These are phyloP conservation scores for Heliconius ismenius DNA, from an alignment of 2,888 invertebrate genomes.

Conservation along the genomic window DNA sequence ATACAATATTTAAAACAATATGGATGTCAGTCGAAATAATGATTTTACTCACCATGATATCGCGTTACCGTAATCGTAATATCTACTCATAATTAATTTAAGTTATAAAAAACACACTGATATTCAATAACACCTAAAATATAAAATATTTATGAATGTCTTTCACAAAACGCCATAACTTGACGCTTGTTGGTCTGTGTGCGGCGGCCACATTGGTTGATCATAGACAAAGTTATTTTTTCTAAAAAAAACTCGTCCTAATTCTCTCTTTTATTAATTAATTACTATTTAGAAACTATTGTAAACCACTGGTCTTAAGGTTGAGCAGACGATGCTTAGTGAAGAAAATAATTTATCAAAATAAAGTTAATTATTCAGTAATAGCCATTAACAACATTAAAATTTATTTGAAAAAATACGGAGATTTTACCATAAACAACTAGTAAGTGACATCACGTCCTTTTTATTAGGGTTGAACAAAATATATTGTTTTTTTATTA, in stretches of 20 bases:
- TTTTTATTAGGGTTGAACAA: conserved; percentile 58
- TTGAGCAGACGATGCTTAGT: background rate
- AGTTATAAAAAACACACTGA: conserved; percentile 61
- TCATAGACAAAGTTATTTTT: conserved; percentile 63
- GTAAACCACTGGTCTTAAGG: background rate
- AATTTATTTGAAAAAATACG: background rate
- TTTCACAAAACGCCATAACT: conserved; percentile 73
- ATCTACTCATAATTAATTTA: conserved; percentile 78
- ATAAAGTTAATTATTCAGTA: background rate
- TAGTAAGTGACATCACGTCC: conserved; percentile 48
- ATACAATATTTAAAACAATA: conserved; percentile 70
- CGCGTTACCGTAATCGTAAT: conserved; percentile 80
- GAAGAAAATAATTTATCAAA: background rate
- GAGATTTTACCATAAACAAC: conserved; percentile 17
- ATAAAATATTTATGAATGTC: conserved; percentile 61
- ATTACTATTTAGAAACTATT: background rate
- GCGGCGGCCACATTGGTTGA: conserved; percentile 79
- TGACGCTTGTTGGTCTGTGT: conserved; percentile 68
- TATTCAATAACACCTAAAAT: conserved; percentile 59
- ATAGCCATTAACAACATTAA: background rate
- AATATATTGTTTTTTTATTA: background rate
- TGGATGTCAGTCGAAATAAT: conserved; percentile 65
- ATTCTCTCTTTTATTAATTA: background rate
- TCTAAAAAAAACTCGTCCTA: conserved; percentile 10
- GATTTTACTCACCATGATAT: conserved; percentile 78